Percentiles rank a stretch among this genome's conserved stretches.
Evolutionary conservation across 1,140 invertebrate species (phyloP).

Genomic region (Diachasma alloeum): DNA sequence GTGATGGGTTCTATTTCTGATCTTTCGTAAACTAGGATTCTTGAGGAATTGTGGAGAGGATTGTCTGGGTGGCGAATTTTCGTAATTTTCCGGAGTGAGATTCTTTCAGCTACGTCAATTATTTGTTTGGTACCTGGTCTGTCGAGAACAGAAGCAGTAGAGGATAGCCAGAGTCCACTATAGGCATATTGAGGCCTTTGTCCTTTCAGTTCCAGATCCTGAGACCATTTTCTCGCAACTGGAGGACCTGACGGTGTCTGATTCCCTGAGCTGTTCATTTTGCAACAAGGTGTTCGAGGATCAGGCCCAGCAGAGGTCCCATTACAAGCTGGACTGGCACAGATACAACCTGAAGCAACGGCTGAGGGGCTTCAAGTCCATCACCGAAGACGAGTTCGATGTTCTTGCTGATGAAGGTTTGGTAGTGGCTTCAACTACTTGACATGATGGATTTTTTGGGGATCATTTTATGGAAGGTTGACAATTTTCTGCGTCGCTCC

Average conservation of each 20-base stretch:
- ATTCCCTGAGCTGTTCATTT: constrained; percentile 67
- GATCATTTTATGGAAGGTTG: background rate
- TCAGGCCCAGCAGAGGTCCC: constrained; percentile 64
- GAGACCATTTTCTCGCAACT: constrained; percentile 45
- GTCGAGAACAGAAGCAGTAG: no score
- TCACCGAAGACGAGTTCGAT: constrained; percentile 69
- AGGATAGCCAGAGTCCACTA: no score
- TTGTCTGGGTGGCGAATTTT: no score
- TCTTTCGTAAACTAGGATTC: no score
- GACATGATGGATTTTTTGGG: background rate
- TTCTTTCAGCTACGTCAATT: no score
- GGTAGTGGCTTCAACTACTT: constrained; percentile 6
- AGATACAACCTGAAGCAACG: constrained; percentile 77
- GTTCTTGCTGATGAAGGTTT: constrained; percentile 56
- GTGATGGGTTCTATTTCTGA: no score
- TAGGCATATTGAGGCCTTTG: no score
- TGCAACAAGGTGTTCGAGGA: constrained; percentile 65
- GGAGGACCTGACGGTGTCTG: constrained; percentile 61
- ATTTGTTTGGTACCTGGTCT: no score
- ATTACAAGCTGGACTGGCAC: constrained; percentile 79
- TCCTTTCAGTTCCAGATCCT: constrained; percentile 44
- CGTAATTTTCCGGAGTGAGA: no score
- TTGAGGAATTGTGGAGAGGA: no score
- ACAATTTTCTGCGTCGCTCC: background rate
- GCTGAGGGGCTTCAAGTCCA: constrained; percentile 65